Percentiles rank a stretch among this genome's conserved stretches.
phyloP scores from a whole-genome alignment of 2,113 vertebrate genomes.

The Pipra filicauda region DNA sequence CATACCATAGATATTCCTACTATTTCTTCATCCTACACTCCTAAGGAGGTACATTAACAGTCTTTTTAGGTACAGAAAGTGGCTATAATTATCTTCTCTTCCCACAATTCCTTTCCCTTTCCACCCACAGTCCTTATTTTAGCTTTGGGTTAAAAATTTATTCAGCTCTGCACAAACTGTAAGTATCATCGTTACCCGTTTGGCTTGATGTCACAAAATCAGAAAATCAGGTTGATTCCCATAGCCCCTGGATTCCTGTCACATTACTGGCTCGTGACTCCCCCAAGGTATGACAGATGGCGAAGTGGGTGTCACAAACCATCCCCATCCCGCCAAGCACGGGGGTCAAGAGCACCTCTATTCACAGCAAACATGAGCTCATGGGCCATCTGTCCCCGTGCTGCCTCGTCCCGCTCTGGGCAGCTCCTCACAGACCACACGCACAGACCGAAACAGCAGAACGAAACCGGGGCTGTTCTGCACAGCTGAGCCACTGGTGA shows the following conservation, averaged over 20 bases:
- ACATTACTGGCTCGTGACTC: accelerated
- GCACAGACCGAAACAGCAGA: background rate
- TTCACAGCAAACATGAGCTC: background rate
- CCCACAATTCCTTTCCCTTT: conserved; percentile 3
- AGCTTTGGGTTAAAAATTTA: background rate
- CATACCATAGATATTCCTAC: background rate
- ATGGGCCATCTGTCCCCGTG: accelerated
- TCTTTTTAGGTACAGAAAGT: background rate
- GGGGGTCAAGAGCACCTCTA: background rate
- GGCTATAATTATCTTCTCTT: background rate
- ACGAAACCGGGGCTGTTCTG: accelerated
- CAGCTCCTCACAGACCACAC: accelerated
- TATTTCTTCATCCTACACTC: background rate
- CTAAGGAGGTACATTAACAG: background rate
- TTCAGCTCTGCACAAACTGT: background rate
- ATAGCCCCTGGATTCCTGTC: background rate
- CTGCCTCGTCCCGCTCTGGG: accelerated
- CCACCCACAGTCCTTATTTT: background rate
- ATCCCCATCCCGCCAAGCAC: background rate
- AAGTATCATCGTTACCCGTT: background rate
- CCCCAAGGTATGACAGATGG: accelerated
- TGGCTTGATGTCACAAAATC: background rate
- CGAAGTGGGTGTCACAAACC: background rate
- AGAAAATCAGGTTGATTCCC: background rate
- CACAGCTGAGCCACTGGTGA: background rate